Base-by-base conservation (phyloP, 1,140 invertebrate genomes). In the Eumeta japonica region DNA sequence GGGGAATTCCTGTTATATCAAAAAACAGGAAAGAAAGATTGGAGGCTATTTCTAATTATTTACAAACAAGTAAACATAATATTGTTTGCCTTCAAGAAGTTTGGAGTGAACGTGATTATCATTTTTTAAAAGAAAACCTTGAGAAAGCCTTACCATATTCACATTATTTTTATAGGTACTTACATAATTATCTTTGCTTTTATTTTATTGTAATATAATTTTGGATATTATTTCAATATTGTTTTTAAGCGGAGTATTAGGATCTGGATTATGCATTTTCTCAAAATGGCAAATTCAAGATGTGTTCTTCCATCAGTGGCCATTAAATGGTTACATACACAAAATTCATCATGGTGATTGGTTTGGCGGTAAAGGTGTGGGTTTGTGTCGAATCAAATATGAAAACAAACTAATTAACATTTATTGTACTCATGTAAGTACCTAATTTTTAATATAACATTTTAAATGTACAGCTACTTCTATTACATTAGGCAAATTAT, bases 351-450 rank as follows among this genome's bases (percentile, higher is more conserved):
- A 97, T 75, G 95, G 92, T 1, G 95, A 98, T 64, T 98, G 95
- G 95, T 98, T 96, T 76, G 95, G 92, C 35, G 95, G 94, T 4
- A 98, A 98, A 82, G 94, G 94, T 20, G 84, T 97, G 35, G 94
- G 92, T 9, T 66, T 98, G n/a, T 93, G 89, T 53, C 82, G 82
- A 52, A 78, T 96, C 7, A 74, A 83, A 42, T 66, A 83, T 39
- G 73, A 82, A 12, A 82, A 87, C 40, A 74, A 87, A 36, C 77
- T 79, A 34, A 76, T 97, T 13, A 88, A 94, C 76, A 64, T 98
- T 43, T 97, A 96, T 68, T 86, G 86, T 42, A 89, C 93, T 49
- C 94, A 98, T 84, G 92, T 95, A 80, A 84, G 84, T 79, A 44
- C 18, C 35, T 34, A 7, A 34, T 12, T 34, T 33, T 10, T 13